Evolutionary conservation across 2,113 vertebrate genomes (phyloP).

Genomic region (Pipra filicauda): DNA sequence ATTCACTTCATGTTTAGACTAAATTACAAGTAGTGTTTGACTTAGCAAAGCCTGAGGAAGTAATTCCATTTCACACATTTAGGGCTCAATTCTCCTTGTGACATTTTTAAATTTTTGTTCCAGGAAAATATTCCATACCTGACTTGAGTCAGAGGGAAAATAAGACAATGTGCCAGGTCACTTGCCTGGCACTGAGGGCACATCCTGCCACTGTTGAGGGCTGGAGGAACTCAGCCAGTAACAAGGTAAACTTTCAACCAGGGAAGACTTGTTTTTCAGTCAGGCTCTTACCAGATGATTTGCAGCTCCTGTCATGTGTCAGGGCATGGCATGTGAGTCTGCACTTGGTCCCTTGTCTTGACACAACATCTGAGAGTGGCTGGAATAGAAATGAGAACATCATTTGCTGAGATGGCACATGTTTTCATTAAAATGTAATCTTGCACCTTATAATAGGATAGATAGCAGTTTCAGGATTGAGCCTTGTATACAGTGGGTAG

Average conservation of each 20-base stretch:
- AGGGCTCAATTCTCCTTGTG: background rate
- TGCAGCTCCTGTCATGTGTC: background rate
- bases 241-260: background rate
- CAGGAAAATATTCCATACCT: background rate
- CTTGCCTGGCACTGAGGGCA: background rate
- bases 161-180: background rate
- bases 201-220: fast-evolving
- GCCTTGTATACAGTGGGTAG: conserved; percentile 54
- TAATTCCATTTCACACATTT: background rate
- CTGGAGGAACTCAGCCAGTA: background rate
- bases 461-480: conserved; percentile 58
- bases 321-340: background rate
- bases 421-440: conserved; percentile 30
- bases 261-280: background rate
- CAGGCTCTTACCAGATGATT: background rate
- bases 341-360: background rate
- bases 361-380: background rate
- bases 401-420: background rate
- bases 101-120: background rate
- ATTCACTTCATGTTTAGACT: background rate
- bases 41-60: background rate
- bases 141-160: background rate
- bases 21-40: background rate
- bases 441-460: conserved; percentile 51
- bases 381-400: conserved; percentile 12